phyloP scores from a whole-genome alignment of 1,140 invertebrate species.

The Drosophila arawakana region DNA sequence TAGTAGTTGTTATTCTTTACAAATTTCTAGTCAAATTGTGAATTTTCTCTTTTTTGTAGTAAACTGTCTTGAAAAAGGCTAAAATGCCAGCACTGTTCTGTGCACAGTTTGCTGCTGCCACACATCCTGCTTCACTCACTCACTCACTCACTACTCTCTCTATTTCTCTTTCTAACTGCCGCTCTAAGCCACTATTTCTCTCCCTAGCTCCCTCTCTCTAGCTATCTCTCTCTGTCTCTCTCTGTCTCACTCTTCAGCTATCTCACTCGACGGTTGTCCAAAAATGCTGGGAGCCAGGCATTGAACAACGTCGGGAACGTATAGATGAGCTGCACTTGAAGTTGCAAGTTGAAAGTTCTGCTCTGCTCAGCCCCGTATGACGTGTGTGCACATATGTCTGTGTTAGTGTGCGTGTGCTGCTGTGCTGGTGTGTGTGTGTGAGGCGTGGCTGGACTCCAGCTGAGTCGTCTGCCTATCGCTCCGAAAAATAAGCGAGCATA shows the following conservation, averaged over 20 bases:
- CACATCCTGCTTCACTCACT: not conserved
- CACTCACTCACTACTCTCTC: slow-evolving; percentile 15
- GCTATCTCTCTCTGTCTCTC: slow-evolving; percentile 18
- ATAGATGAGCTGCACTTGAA: slow-evolving; percentile 57
- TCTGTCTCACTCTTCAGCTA: slow-evolving; percentile 33
- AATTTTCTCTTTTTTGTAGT: no score
- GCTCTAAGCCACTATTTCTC: slow-evolving; percentile 30
- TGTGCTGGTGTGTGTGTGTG: slow-evolving; percentile 16
- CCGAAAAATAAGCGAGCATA: slow-evolving; percentile 59
- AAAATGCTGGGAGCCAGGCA: slow-evolving; percentile 51
- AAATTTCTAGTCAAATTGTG: no score
- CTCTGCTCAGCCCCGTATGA: slow-evolving; percentile 31
- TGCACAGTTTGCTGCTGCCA: slow-evolving; percentile 8
- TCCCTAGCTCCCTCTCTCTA: slow-evolving; percentile 1
- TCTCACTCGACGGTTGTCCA: slow-evolving; percentile 45
- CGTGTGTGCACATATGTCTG: slow-evolving; percentile 30
- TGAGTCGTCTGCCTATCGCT: slow-evolving; percentile 45
- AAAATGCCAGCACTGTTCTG: not conserved
- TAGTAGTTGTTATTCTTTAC: no score
- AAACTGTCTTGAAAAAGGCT: no score
- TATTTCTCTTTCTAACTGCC: slow-evolving; percentile 43
- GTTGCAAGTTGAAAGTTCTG: slow-evolving; percentile 35
- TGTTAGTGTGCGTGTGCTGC: not conserved
- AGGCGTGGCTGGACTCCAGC: slow-evolving; percentile 21
- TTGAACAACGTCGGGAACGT: slow-evolving; percentile 45